Percentiles rank a stretch among this genome's conserved stretches.
Evolutionary conservation across 2,797 vertebrate species (phyloP).

Genomic region (Serranus cabrilla): DNA sequence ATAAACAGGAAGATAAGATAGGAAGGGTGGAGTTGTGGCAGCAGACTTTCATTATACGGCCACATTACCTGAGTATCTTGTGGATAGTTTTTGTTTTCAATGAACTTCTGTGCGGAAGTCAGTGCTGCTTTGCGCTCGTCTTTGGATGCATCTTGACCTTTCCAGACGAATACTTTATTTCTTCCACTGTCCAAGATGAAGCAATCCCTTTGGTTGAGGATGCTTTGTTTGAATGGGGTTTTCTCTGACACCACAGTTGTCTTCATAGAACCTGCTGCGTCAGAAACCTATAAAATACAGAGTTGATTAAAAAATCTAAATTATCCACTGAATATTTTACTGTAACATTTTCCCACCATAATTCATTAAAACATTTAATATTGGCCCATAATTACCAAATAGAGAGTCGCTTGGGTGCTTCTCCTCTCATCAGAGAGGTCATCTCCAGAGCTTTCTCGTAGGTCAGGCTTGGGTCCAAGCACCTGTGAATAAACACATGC

Average conservation of each 20-base stretch:
- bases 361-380: neutral
- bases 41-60: neutral
- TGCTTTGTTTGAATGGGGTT: constrained; percentile 82
- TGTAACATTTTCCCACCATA: neutral
- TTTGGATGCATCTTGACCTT: constrained; percentile 83
- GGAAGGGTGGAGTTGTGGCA: neutral
- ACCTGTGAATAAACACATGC: constrained; percentile 65
- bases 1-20: neutral
- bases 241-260: constrained; percentile 62
- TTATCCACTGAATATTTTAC: neutral
- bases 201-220: constrained; percentile 79
- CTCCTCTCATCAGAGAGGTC: constrained; percentile 34
- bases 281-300: constrained; percentile 79
- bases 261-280: constrained; percentile 79
- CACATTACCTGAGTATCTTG: constrained; percentile 75
- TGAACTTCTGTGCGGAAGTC: constrained; percentile 73
- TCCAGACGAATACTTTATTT: constrained; percentile 85
- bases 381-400: constrained; percentile 72
- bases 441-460: constrained; percentile 66
- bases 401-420: constrained; percentile 70
- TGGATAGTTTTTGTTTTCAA: constrained; percentile 79
- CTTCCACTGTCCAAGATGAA: constrained; percentile 84
- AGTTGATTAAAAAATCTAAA: neutral
- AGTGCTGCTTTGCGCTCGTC: constrained; percentile 79
- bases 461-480: constrained; percentile 79